phyloP scores from a whole-genome alignment of 2,113 vertebrate genomes.

The Ochotona princeps region DNA sequence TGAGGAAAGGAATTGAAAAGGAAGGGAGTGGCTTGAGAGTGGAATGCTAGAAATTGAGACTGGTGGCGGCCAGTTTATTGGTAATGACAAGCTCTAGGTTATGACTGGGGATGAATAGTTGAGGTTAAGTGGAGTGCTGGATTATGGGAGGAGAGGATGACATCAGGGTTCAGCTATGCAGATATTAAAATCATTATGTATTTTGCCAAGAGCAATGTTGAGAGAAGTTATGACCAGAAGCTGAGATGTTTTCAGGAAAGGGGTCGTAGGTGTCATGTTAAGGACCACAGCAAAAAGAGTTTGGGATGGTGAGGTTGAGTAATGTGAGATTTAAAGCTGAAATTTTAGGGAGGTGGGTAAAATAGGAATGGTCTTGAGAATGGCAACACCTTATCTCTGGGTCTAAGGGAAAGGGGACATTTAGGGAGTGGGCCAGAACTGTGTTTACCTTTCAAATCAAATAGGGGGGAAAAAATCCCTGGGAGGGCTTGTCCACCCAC shows the following conservation, averaged over 20 bases:
- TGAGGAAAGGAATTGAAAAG: constrained; percentile 8
- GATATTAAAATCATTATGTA: background rate
- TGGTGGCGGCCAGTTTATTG: background rate
- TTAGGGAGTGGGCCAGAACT: background rate
- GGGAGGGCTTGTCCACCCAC: background rate
- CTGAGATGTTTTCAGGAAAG: constrained; percentile 19
- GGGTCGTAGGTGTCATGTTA: background rate
- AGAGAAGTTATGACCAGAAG: background rate
- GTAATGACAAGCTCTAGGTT: background rate
- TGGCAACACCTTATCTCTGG: background rate
- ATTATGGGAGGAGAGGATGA: background rate
- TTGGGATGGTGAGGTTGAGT: background rate
- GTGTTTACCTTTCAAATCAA: too few species aligned
- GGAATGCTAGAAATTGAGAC: background rate
- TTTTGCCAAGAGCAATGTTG: background rate
- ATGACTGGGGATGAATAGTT: background rate
- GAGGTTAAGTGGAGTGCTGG: background rate
- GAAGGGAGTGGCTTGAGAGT: background rate
- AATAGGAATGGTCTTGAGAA: background rate
- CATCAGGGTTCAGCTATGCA: background rate
- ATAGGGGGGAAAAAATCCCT: background rate
- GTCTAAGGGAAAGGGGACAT: background rate
- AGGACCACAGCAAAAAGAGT: background rate
- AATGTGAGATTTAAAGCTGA: background rate
- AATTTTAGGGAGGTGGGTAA: background rate